Evolutionary conservation across 2,888 invertebrate genomes (phyloP).

Genomic region (Ypsolopha sequella): DNA sequence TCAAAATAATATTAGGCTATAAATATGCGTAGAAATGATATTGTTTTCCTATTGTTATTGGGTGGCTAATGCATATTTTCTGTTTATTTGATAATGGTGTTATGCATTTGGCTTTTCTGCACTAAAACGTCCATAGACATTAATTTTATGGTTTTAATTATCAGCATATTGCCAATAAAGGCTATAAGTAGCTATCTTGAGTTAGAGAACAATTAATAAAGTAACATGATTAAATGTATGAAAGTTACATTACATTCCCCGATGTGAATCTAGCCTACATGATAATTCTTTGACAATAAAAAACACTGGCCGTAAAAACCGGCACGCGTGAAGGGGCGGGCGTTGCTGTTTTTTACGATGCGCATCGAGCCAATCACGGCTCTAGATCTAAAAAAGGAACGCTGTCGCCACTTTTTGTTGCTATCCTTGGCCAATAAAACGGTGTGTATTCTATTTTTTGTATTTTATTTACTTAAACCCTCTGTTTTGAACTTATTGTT

Average conservation of each 20-base stretch:
- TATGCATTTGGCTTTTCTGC: constrained; percentile 10
- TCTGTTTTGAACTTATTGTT: too few species aligned
- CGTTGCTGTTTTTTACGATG: constrained; percentile 47
- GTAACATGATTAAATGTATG: too few species aligned
- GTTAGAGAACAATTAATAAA: too few species aligned
- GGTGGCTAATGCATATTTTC: constrained; percentile 41
- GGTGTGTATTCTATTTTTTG: not conserved
- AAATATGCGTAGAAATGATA: constrained; percentile 49
- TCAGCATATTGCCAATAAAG: too few species aligned
- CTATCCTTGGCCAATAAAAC: constrained; percentile 8
- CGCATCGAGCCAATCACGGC: constrained; percentile 38
- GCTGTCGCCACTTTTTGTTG: constrained; percentile 8
- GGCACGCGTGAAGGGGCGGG: constrained; percentile 19
- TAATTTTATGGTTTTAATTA: too few species aligned
- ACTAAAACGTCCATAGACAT: not conserved
- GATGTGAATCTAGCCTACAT: not conserved
- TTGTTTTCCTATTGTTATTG: constrained; percentile 41
- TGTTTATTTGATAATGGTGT: constrained; percentile 34
- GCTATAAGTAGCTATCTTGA: too few species aligned
- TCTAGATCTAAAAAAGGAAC: constrained; percentile 42
- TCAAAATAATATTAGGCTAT: constrained; percentile 33
- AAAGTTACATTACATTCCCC: too few species aligned
- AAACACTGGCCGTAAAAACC: constrained; percentile 18
- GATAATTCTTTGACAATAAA: not conserved
- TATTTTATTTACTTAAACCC: too few species aligned